phyloP scores from a whole-genome alignment of 2,888 invertebrate genomes.

The Atherix ibis region DNA sequence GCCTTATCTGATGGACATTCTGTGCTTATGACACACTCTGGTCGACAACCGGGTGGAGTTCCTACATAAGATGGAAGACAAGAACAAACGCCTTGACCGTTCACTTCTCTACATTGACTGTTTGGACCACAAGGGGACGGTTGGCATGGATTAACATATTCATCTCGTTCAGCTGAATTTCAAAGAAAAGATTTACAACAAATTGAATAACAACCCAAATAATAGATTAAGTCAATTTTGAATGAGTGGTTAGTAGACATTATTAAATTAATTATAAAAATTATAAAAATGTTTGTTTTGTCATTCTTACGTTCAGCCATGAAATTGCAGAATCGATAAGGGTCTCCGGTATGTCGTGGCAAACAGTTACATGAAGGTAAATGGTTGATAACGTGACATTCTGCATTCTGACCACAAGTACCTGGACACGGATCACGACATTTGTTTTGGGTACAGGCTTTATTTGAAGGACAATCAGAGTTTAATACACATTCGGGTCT shows the following conservation, averaged over 20 bases:
- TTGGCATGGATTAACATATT: slow-evolving; percentile 37
- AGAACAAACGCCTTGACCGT: slow-evolving; percentile 41
- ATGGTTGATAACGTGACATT: slow-evolving; percentile 56
- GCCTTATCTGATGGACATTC: slow-evolving; percentile 46
- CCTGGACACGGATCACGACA: slow-evolving; percentile 68
- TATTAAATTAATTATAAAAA: no score
- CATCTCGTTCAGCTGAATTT: slow-evolving; percentile 13
- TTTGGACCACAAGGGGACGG: slow-evolving; percentile 49
- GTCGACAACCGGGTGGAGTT: slow-evolving; percentile 55
- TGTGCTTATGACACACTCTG: slow-evolving; percentile 58
- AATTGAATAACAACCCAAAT: no score
- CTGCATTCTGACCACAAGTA: slow-evolving; percentile 55
- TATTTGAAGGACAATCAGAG: slow-evolving; percentile 56
- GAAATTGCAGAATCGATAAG: slow-evolving; percentile 47
- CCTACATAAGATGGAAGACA: slow-evolving; percentile 46
- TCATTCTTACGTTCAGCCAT: slow-evolving; percentile 36
- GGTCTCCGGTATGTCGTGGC: slow-evolving; percentile 58
- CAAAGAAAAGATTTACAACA: no score
- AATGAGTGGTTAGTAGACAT: no score
- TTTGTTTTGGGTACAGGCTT: slow-evolving; percentile 56
- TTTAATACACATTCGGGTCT: slow-evolving; percentile 65
- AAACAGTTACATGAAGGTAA: slow-evolving; percentile 52
- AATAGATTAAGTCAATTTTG: no score
- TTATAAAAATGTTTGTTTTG: no score
- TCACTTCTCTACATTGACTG: slow-evolving; percentile 41